Conservation (phyloP, 1,140 invertebrate species). For the Zeugodacus cucurbitae region DNA sequence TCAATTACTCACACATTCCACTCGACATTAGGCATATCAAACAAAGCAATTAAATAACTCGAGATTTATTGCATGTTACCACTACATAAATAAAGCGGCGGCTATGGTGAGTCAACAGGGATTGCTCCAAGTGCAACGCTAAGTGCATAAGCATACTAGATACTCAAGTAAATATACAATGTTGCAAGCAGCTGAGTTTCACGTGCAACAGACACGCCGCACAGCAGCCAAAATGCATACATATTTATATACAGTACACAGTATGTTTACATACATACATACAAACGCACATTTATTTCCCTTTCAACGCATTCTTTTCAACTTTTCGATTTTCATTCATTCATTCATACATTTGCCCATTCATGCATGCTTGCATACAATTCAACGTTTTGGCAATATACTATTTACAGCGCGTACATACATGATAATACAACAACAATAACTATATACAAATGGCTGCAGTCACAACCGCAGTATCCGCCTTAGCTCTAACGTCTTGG, state of each 20-base stretch:
- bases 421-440: not conserved
- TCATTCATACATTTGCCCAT: not conserved
- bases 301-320: not conserved
- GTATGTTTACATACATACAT: not conserved
- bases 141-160: not conserved
- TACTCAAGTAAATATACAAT: not conserved
- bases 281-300: not conserved
- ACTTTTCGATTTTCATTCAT: slow-evolving; percentile 39
- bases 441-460: not conserved
- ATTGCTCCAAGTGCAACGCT: not conserved
- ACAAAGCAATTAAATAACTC: not conserved
- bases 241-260: not conserved
- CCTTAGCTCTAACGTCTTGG: not conserved
- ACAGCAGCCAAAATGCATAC: not conserved
- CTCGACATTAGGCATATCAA: not conserved
- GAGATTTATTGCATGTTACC: not conserved
- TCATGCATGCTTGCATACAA: not conserved
- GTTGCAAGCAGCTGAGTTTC: not conserved
- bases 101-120: not conserved
- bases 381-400: not conserved
- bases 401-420: not conserved
- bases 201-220: not conserved
- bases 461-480: not conserved
- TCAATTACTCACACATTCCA: not conserved
- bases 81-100: not conserved